Base-by-base conservation (phyloP, 2,797 vertebrate species). In the Enteromius treurensis region DNA sequence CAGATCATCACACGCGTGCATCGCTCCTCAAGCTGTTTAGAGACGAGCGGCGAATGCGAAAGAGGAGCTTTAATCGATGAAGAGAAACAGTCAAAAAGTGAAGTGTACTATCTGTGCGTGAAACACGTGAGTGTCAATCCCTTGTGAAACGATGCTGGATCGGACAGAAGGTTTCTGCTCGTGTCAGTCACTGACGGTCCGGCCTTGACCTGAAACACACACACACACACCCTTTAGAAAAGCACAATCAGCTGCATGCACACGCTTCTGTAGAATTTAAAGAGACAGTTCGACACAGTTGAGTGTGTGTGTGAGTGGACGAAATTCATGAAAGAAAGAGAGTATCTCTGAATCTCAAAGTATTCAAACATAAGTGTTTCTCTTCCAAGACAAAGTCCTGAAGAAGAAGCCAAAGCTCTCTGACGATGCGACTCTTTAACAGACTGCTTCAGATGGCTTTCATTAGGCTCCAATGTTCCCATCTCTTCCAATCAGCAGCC, bases 1-100 rank as follows among this genome's bases (percentile, higher is more conserved):
- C 90, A 91, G 88, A 75, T 15, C 62, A 62, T 86, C 65, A 78
- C 88, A 80, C 84, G 86, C 88, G 91, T 91, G 90, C 90, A 87
- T 90, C 85, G 90, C 86, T 92, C 90, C 90, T 89, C 86, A 89
- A 86, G 89, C 47, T 29, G 62, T 73, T 68, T 32, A 49, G 90
- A 87, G 90, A 90, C 86, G 90, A 89, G 88, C 78, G 80, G 1
- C 8, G 70, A 68, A 80, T 79, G 65, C 45, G 26, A 84, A 82
- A 70, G 11, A 34, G 47, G 23, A 62, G 55, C n/a, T 55, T 21
- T 11, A 75, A 75, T 74, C 15, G 32, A 77, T 5, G 40, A 23
- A 77, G 74, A 47, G 65, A 83, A 70, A 83, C 42, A 37, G 69
- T 37, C 73, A 34, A 47, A 76, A 53, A 68, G 64, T 77, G 29